Percentiles rank a stretch among this genome's conserved stretches.
Conservation (phyloP, 2,797 vertebrate genomes). For the Gephyroberyx darwinii region DNA sequence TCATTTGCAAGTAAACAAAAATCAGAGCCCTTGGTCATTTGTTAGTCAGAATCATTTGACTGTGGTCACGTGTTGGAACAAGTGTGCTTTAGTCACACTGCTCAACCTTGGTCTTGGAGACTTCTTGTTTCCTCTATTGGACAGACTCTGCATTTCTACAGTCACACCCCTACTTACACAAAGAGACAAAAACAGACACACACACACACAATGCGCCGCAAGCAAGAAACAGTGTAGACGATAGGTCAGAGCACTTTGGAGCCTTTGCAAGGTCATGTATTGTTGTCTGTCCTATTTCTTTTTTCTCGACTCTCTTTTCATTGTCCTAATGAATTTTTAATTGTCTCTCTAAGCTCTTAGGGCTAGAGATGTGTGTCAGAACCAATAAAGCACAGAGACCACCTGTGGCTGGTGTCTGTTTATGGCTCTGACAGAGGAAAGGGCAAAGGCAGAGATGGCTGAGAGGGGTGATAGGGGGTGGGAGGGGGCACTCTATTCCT, state of each 20-base stretch:
- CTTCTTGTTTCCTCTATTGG: constrained; percentile 20
- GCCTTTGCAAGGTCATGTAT: constrained; percentile 67
- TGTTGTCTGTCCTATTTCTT: constrained; percentile 64
- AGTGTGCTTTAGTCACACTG: background rate
- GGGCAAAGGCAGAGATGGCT: constrained; percentile 75
- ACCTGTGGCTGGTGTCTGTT: constrained; percentile 77
- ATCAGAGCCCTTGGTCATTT: constrained; percentile 52
- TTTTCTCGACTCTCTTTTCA: constrained; percentile 58
- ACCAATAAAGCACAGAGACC: constrained; percentile 72
- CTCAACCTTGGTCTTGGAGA: background rate
- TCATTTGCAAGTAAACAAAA: constrained; percentile 73
- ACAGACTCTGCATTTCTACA: constrained; percentile 22
- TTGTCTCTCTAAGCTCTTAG: constrained; percentile 75
- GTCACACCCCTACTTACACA: constrained; percentile 32
- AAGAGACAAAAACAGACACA: constrained; percentile 27
- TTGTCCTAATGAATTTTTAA: constrained; percentile 77
- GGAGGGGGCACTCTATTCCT: constrained; percentile 22
- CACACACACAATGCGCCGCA: constrained; percentile 45
- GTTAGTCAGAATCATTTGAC: constrained; percentile 74
- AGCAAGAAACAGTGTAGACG: constrained; percentile 55
- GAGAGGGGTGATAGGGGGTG: constrained; percentile 48
- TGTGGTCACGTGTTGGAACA: constrained; percentile 46
- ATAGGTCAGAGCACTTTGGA: constrained; percentile 65
- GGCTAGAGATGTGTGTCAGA: constrained; percentile 75
- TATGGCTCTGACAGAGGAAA: constrained; percentile 69